Evolutionary conservation across 2,888 invertebrate species (phyloP), one percentile per base, ranked within the genome.

Genomic region (Agrotis exclamationis): DNA sequence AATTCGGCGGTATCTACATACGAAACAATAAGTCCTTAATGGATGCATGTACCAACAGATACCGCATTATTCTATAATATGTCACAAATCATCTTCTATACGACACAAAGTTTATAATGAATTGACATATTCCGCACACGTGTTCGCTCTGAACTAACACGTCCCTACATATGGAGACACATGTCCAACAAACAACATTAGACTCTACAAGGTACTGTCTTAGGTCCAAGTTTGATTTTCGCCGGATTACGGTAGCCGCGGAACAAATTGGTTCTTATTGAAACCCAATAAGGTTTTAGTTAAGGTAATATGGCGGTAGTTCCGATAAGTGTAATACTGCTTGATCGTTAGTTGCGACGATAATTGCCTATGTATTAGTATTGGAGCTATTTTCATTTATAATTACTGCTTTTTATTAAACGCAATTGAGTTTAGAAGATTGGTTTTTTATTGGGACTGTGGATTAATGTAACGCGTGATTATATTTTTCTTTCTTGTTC

Each of bases 61-160:
- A 95, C 90, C 89, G 90, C 92, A 90, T 93, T 95, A 93, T 95
- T 91, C 92, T 91, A 94, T 95, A 95, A 94, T 94, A 94, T 94
- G 95, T 95, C 95, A 95, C 95, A 95, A 95, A 96, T 95, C 95
- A 95, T 96, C 95, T 91, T 88, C 91, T 89, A 90, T 87, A 87
- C 89, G 89, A 92, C 93, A 94, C 94, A 93, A 96, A 96, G 94
- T 96, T 95, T 94, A 92, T 96, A 95, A 96, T 95, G 94, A 95
- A 96, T 95, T 96, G 96, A 95, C 94, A 93, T 94, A 96, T 96
- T 95, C 95, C 88, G 88, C 92, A 94, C 96, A 96, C 95, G 95
- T 95, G 96, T 88, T 87, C 82, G 78, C 78, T 84, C 81, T 83
- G 78, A 85, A 87, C 85, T 86, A 87, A 87, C 89, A 88, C 85